Percentiles rank a stretch among this genome's conserved stretches.
phyloP scores from a whole-genome alignment of 2,113 vertebrate species.

The Ancistrus triradiatus region DNA sequence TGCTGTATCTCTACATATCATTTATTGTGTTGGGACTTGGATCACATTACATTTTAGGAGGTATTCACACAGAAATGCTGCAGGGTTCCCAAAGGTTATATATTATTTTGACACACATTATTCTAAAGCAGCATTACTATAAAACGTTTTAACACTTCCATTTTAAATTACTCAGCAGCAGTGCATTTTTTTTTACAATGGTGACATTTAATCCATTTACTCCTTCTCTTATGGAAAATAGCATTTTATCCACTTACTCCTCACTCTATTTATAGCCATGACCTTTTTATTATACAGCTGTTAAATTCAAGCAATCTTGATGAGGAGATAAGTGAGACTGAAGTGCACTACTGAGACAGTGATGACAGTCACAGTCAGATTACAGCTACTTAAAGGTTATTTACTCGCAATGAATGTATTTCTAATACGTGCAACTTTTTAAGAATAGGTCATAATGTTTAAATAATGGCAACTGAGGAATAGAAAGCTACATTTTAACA shows the following conservation, averaged over 20 bases:
- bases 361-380: too few species aligned
- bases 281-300: conserved; percentile 38
- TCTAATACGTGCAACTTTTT: too few species aligned
- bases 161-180: conserved; percentile 9
- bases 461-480: too few species aligned
- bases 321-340: conserved; percentile 11
- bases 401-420: too few species aligned
- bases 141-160: conserved; percentile 1
- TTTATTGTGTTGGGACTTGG: too few species aligned
- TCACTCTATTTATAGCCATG: conserved; percentile 22
- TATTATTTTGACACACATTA: background rate
- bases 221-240: conserved; percentile 16
- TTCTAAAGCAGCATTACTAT: background rate
- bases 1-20: too few species aligned
- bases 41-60: background rate
- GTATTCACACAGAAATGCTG: background rate
- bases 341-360: conserved; percentile 11
- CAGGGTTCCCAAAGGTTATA: background rate
- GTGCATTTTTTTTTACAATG: background rate
- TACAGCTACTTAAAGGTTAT: too few species aligned
- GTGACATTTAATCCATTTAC: conserved; percentile 31
- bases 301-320: conserved; percentile 27
- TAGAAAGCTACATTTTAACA: too few species aligned
- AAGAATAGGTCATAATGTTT: too few species aligned
- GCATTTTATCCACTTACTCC: conserved; percentile 12